Evolutionary conservation across 2,888 invertebrate species (phyloP), one percentile per base, ranked within the genome.

Genomic region (Lapara coniferarum): DNA sequence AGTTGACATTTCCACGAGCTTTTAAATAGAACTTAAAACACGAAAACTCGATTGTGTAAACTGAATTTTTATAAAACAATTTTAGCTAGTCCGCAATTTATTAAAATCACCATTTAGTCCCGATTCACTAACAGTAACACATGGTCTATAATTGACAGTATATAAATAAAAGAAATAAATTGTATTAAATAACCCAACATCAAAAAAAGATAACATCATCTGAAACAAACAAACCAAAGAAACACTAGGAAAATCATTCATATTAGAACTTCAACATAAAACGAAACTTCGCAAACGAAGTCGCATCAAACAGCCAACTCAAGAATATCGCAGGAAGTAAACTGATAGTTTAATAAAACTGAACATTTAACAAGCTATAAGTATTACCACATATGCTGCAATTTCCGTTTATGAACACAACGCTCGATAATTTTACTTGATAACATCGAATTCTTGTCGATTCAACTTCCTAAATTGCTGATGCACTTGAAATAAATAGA

Each of bases 381-480:
- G 75, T 78, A 74, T 78, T 75, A 73, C 72, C 71, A 75, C 75
- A 74, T 68, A 66, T 70, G 51, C 66, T 76, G 70, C 73, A 75
- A 69, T 69, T 75, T 73, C 78, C 74, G 72, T 74, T 72, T 56
- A 72, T 68, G 76, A 75, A 80, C 74, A 78, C 78, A 71, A 72
- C 71, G 71, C 76, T 77, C 75, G 80, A 81, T 82, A 76, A 80
- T 80, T 78, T 74, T 74, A 72, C 72, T 59, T 78, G 80, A 82
- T 83, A 81, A 80, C 72, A 73, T 73, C 73, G 69, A 75, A 77
- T 75, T 76, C 75, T 76, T 77, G 71, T 72, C 73, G 68, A 77
- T 76, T 37, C 72, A 71, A 75, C 82, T 81, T 84, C 84, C 82
- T 81, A 79, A 71, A 67, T 52, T 67, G 67, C 59, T 67, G 19